Percentiles rank a stretch among this genome's conserved stretches.
Conservation (phyloP, 2,797 vertebrate genomes). For the Oryzias sinensis region DNA sequence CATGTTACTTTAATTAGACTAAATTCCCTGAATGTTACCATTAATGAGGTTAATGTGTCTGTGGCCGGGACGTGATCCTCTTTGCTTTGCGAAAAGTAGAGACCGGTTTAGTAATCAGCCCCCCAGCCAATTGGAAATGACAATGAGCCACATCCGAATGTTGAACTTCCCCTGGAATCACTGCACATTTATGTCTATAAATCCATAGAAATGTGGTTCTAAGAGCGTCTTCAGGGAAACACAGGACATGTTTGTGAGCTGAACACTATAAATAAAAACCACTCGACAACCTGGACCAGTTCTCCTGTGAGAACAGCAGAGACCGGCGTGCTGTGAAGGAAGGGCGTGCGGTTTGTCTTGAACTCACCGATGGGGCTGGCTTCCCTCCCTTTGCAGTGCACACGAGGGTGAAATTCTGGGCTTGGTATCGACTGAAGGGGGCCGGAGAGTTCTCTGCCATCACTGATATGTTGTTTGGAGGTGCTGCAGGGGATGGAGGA, state of each 20-base stretch:
- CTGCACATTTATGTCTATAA: too few relatives aligned
- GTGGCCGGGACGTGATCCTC: constrained; percentile 45
- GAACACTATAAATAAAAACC: too few relatives aligned
- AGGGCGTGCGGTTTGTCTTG: not conserved
- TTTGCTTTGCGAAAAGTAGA: constrained; percentile 35
- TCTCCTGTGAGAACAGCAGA: too few relatives aligned
- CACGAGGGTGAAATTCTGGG: constrained; percentile 95
- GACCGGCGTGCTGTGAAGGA: not conserved
- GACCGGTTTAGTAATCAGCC: too few relatives aligned
- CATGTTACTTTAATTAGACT: constrained; percentile 31
- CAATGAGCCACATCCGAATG: too few relatives aligned
- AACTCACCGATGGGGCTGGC: constrained; percentile 90
- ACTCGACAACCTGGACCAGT: too few relatives aligned
- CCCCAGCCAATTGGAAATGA: too few relatives aligned
- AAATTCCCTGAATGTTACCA: constrained; percentile 27
- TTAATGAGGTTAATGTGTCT: constrained; percentile 53
- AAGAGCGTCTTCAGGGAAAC: too few relatives aligned
- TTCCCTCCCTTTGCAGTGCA: constrained; percentile 96
- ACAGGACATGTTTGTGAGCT: too few relatives aligned
- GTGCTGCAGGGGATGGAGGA: constrained; percentile 77
- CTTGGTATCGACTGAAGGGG: constrained; percentile 95
- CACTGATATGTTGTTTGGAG: constrained; percentile 93
- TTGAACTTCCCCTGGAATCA: too few relatives aligned
- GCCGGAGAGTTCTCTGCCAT: constrained; percentile 88
- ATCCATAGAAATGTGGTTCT: too few relatives aligned